Evolutionary conservation across 2,888 invertebrate species (phyloP).

Genomic region (Odontothrips loti): DNA sequence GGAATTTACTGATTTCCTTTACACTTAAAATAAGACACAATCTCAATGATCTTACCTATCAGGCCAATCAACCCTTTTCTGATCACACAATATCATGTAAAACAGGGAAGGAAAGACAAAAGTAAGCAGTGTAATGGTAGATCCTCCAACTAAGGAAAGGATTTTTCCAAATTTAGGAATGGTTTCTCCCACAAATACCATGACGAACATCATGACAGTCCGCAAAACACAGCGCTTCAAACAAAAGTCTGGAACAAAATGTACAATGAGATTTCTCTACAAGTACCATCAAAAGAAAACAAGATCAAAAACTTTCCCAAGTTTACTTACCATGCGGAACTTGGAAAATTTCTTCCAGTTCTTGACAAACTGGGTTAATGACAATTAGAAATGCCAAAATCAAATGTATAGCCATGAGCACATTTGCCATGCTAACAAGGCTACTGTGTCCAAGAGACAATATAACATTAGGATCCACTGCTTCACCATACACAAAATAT

Average conservation of each 20-base stretch:
- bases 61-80: constrained; percentile 48
- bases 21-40: neutral
- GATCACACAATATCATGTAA: constrained; percentile 58
- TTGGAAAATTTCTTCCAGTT: constrained; percentile 61
- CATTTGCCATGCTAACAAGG: constrained; percentile 55
- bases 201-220: constrained; percentile 54
- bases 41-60: constrained; percentile 45
- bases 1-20: neutral
- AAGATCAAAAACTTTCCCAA: neutral
- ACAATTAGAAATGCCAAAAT: constrained; percentile 64
- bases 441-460: constrained; percentile 53
- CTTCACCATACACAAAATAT: constrained; percentile 60
- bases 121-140: constrained; percentile 62
- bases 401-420: constrained; percentile 62
- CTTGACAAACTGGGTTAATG: constrained; percentile 67
- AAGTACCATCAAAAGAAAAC: constrained; percentile 5
- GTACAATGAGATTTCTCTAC: constrained; percentile 28
- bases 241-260: constrained; percentile 53
- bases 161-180: constrained; percentile 67
- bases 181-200: constrained; percentile 62
- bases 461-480: constrained; percentile 57
- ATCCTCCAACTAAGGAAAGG: constrained; percentile 65
- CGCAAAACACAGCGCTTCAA: constrained; percentile 57
- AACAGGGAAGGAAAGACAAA: constrained; percentile 64
- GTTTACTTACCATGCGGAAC: constrained; percentile 55